Base-by-base conservation (phyloP, 1,140 invertebrate genomes). In the Diachasma alloeum region DNA sequence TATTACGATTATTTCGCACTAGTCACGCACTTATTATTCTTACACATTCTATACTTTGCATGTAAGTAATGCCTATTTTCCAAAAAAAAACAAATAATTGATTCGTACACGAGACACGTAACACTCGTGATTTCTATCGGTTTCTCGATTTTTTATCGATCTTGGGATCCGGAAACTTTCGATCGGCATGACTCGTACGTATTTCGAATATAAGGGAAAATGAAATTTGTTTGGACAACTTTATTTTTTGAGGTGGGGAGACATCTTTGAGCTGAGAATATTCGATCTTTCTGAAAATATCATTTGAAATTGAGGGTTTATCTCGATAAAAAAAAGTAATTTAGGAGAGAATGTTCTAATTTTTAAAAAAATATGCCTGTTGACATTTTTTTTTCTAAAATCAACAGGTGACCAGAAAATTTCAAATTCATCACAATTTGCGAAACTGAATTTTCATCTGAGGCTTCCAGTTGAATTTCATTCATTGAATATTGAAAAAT, bases 1-100 rank as follows among this genome's bases (percentile, higher is more conserved):
- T 36, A 39, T 11, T 68, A 68, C 36, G 66, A 17, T 72, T 46
- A 24, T 37, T 36, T 76, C 53, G 11, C 48, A 74, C 72, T 68
- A 67, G 44, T 77, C 71, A 77, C 76, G 46, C 31, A 77, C 72
- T 79, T 74, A 70, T 74, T 63, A 53, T 15, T 42, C 39, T 77
- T 83, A 93, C 93, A 94, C 93, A 93, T 91, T 94, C 94, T 95
- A 94, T 94, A 95, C 94, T 95, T 95, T 94, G 94, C 94, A 95
- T 94, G 93, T 94, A 94, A 95, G 92, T 94, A 94, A 94, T 94
- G 93, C 93, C 91, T 91, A 93, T 94, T 93, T 93, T 93, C 92
- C 92, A 91, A 89, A 87, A 79, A 82, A 17, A 53, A 17, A 53
- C 10, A 46, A 53, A 53, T 13, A 19, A 53, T 17, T 17, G 6